Percentiles rank a stretch among this genome's conserved stretches.
Evolutionary conservation across 2,888 invertebrate genomes (phyloP).

Genomic region (Cylloceria caligata): DNA sequence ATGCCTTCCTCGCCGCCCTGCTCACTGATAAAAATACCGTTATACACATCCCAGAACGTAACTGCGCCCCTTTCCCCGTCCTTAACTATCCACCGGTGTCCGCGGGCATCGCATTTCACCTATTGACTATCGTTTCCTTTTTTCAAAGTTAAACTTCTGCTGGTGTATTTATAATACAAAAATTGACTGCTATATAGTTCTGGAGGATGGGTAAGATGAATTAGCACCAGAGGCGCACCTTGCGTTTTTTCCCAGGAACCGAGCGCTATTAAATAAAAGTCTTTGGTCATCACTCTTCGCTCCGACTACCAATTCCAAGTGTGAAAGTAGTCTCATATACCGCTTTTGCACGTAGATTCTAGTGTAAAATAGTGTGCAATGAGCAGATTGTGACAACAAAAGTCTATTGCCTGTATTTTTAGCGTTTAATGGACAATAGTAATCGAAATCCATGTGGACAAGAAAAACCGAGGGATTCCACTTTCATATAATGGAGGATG

Average conservation of each 20-base stretch:
- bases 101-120: constrained; percentile 71
- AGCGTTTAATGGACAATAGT: not conserved
- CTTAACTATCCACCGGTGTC: constrained; percentile 46
- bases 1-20: constrained; percentile 34
- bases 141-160: constrained; percentile 38
- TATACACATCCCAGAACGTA: constrained; percentile 51
- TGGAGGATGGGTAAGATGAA: too few species aligned
- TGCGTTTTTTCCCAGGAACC: not conserved
- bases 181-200: constrained; percentile 3
- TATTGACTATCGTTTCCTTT: constrained; percentile 59
- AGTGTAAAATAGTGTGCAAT: too few species aligned
- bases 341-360: too few species aligned
- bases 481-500: constrained; percentile 11
- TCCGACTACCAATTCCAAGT: constrained; percentile 1
- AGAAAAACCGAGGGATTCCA: not conserved
- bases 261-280: constrained; percentile 44
- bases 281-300: constrained; percentile 15
- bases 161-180: constrained; percentile 15
- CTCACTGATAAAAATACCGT: constrained; percentile 67
- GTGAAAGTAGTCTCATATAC: too few species aligned
- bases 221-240: not conserved
- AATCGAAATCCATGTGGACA: constrained; percentile 4
- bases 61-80: not conserved
- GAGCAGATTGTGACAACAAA: too few species aligned
- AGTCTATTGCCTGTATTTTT: not conserved